phyloP scores from a whole-genome alignment of 2,797 vertebrate genomes.

The Xerus rutilus region DNA sequence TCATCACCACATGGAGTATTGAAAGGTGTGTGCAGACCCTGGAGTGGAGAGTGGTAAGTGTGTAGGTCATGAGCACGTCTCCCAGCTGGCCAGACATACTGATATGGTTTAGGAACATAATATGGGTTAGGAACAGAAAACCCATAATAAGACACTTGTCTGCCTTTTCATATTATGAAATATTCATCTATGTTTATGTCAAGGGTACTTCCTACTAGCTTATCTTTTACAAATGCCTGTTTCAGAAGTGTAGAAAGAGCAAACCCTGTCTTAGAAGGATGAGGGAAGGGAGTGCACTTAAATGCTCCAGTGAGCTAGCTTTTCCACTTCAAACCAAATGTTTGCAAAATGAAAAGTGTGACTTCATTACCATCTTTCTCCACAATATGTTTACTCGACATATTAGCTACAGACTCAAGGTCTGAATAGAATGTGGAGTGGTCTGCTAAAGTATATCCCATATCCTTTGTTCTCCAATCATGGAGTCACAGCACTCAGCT shows the following conservation, averaged over 20 bases:
- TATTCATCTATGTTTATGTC: background rate
- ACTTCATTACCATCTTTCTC: background rate
- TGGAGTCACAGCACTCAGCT: background rate
- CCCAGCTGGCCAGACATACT: background rate
- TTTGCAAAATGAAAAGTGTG: background rate
- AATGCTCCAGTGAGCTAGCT: background rate
- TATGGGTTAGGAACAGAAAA: background rate
- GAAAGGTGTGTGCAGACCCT: accelerated
- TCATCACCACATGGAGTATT: background rate
- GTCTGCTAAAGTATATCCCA: background rate
- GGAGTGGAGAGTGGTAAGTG: accelerated
- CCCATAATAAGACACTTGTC: background rate
- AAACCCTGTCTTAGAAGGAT: background rate
- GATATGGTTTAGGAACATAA: too few species aligned
- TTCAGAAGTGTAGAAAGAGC: background rate
- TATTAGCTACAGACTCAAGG: background rate
- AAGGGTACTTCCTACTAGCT: background rate
- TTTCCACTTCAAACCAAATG: background rate
- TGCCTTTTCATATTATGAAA: background rate
- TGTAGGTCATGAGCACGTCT: accelerated
- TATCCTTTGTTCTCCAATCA: background rate
- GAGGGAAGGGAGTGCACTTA: background rate
- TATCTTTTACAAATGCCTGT: background rate
- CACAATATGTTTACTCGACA: background rate
- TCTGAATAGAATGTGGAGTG: background rate